These are phyloP conservation scores for Tetragonula carbonaria DNA, from an alignment of 2,888 invertebrate genomes.

Conservation along the genomic window DNA sequence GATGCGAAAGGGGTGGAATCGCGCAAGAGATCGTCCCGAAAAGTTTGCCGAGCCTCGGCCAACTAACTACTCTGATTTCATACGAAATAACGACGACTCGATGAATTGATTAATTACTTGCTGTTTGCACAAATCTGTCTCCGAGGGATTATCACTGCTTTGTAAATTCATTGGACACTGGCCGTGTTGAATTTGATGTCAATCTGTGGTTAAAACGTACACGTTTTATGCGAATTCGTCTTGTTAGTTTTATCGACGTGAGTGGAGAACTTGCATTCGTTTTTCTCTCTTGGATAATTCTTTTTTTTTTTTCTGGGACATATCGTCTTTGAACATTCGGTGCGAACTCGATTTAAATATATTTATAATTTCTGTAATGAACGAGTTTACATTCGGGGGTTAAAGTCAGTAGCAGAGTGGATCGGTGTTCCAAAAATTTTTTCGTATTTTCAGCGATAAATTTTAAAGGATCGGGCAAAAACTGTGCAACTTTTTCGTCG, in stretches of 20 bases:
- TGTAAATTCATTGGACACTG: neutral
- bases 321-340: no score
- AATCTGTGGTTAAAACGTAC: no score
- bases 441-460: constrained; percentile 1
- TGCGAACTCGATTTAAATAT: no score
- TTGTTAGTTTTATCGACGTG: no score
- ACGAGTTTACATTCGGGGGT: no score
- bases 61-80: neutral
- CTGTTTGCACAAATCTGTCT: neutral
- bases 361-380: no score
- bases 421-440: constrained; percentile 1
- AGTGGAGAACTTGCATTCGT: no score
- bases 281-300: no score
- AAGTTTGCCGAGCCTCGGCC: neutral
- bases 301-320: no score
- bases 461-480: constrained; percentile 18
- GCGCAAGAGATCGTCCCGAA: neutral
- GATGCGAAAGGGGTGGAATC: neutral
- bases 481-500: neutral
- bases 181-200: no score
- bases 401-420: neutral
- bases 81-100: neutral
- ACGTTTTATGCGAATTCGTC: no score
- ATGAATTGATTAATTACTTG: neutral
- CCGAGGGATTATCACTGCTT: neutral